Conservation (phyloP, 2,888 invertebrate species). For the Escarpia spicata region DNA sequence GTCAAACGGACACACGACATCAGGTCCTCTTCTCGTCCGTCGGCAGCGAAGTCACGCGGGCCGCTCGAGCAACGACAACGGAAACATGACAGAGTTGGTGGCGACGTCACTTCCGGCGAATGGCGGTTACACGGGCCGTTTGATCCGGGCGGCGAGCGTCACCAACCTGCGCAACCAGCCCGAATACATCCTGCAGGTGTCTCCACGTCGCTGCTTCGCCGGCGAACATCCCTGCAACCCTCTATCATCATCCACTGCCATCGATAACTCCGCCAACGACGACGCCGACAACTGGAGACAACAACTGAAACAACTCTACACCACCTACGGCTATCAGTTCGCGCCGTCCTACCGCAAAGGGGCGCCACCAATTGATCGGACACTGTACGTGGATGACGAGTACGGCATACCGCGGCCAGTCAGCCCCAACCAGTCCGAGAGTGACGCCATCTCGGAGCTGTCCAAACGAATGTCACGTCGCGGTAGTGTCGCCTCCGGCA, state of each 20-base stretch:
- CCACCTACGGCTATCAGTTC: constrained; percentile 54
- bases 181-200: constrained; percentile 49
- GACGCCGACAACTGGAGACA: constrained; percentile 43
- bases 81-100: not conserved
- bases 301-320: constrained; percentile 49
- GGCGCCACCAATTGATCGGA: not conserved
- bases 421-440: not conserved
- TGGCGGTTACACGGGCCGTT: constrained; percentile 19
- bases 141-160: constrained; percentile 45
- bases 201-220: constrained; percentile 26
- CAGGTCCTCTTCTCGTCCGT: not conserved
- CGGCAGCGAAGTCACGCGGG: constrained; percentile 14
- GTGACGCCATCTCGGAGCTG: not conserved
- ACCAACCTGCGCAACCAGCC: constrained; percentile 55
- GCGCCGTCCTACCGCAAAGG: constrained; percentile 48
- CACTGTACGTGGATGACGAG: not conserved
- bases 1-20: not conserved
- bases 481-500: not conserved
- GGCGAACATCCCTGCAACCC: not conserved
- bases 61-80: not conserved
- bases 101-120: not conserved
- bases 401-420: not conserved
- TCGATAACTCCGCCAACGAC: not conserved
- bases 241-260: not conserved
- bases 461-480: constrained; percentile 6